Base-by-base conservation (phyloP, 1,140 invertebrate species). In the Euglossa dilemma region DNA sequence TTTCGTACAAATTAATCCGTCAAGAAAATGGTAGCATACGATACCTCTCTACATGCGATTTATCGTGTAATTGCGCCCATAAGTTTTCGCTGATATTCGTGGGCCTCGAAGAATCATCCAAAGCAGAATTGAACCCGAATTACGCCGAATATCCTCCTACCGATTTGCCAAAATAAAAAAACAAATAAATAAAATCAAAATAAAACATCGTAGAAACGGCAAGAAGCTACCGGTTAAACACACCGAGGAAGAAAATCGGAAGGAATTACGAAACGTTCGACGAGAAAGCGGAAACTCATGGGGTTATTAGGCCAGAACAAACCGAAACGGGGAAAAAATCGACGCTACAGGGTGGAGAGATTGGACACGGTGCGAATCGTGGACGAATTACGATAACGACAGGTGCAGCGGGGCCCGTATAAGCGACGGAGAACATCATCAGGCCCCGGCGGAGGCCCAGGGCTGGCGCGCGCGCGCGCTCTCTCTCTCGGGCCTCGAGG, bases 401-500 rank as follows among this genome's bases (percentile, higher is more conserved):
- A 66, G 43, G 50, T 36, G 61, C 28, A 23, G 16, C n/a, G 9
- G 25, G 20, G 7, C 6, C 6, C 57, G 57, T 45, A 23, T 43
- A 56, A 64, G 74, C 4, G 6, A 18, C 28, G 50, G 43, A 36
- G 43, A 77, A 54, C 61, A 45, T 64, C 59, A 50, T 80, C 25
- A 54, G 36, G 8, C 45, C 59, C 16, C 4, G 7, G 36, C 12
- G 28, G 0, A 28, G 20, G 59, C 36, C n/a, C 18, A 8, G 61
- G 20, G 18, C 20, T 69, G 45, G 25, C 16, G 52, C n/a, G 61
- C 25, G 20, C 63, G 50, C 25, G 74, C 45, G 47, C 6, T n/a
- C n/a, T n/a, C n/a, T n/a, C n/a, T n/a, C n/a, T 18, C 63, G 61
- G 70, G n/a, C 50, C 70, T 83, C 63, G 23, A 73, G 78, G 74